A percentile compares a stretch with the other conserved stretches of the same genome.
phyloP scores from a whole-genome alignment of 2,888 invertebrate genomes.

The Imbricaverruca yamaguchii region DNA sequence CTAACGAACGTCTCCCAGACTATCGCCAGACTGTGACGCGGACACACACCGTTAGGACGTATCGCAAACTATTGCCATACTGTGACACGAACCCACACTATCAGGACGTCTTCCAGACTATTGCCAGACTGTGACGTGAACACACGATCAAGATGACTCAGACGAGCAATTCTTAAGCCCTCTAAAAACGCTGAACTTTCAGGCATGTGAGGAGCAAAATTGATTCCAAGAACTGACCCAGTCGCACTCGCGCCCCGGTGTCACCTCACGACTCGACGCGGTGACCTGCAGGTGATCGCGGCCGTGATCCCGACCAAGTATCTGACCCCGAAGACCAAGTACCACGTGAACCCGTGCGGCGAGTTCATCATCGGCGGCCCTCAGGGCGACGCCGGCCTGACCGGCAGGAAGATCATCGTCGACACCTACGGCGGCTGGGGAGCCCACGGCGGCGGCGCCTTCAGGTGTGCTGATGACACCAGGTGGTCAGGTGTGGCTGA shows the following conservation, averaged over 20 bases:
- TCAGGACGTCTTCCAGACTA: no score
- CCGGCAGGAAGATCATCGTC: slow-evolving; percentile 97
- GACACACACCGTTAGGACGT: no score
- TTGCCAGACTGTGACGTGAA: background rate
- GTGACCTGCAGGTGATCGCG: slow-evolving; percentile 65
- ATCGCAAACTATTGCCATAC: no score
- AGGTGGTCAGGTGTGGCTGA: no score
- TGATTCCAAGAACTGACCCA: no score
- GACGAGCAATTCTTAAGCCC: background rate
- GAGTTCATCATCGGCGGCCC: slow-evolving; percentile 94
- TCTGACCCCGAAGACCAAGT: slow-evolving; percentile 60
- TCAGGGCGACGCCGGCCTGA: slow-evolving; percentile 91
- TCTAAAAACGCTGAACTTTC: background rate
- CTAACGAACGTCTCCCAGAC: no score
- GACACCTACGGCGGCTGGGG: slow-evolving; percentile 99
- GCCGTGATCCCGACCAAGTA: slow-evolving; percentile 87
- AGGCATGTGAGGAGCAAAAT: no score
- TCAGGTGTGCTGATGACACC: slow-evolving; percentile 42
- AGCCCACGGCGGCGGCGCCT: slow-evolving; percentile 98
- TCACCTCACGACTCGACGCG: no score
- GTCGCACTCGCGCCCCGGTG: no score
- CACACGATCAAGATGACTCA: background rate
- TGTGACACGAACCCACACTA: no score
- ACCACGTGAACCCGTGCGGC: slow-evolving; percentile 96
- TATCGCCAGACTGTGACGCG: no score